Evolutionary conservation across 2,888 invertebrate genomes (phyloP), one percentile per base, ranked within the genome.

Genomic region (Drosophila rubida): DNA sequence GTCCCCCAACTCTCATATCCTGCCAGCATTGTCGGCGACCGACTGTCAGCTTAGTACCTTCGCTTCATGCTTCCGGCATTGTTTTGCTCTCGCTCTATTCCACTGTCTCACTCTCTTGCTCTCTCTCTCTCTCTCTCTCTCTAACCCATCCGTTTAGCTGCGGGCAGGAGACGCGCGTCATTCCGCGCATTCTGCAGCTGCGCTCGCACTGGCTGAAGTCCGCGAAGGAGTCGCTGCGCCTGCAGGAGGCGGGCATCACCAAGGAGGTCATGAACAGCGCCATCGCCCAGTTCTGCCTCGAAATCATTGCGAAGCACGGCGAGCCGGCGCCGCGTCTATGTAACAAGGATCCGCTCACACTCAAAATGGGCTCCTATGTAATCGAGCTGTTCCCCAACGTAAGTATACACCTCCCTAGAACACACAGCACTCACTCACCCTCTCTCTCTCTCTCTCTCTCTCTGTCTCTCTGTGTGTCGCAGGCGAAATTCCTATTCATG

Each of bases 261-360:
- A 96, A 97, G 92, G 95, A 96, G 90, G 97, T 98, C 81, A 94
- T 99, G 91, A 97, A 99, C 93, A 95, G 97, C 88, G 99, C 99
- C 58, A 96, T 99, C 86, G 97, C 98, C 35, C 96, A 99, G 45
- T 99, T 99, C 93, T 98, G 98, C 89, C 93, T 99, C 75, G 98
- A 99, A 93, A 96, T 98, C 90, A 98, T 99, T 87, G 98, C 97
- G 65, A 95, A 96, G 80, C 99, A 99, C 93, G 99, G 99, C 42
- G 97, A 98, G 89, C 96, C 97, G 25, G 99, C 99, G 55, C 95
- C 97, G 68, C 94, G 98, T 53, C 94, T 99, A 72, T 99, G 99
- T 94, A 99, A 99, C 94, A 99, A 99, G 93, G 99, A 99, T 93
- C 99, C 99, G 53, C 95, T 99, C 80, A 98, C 98, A 62, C 94